A percentile compares a stretch with the other conserved stretches of the same genome.
These are phyloP conservation scores for Herpailurus yagouaroundi DNA, from an alignment of 2,113 vertebrate species.

Conservation along the genomic window DNA sequence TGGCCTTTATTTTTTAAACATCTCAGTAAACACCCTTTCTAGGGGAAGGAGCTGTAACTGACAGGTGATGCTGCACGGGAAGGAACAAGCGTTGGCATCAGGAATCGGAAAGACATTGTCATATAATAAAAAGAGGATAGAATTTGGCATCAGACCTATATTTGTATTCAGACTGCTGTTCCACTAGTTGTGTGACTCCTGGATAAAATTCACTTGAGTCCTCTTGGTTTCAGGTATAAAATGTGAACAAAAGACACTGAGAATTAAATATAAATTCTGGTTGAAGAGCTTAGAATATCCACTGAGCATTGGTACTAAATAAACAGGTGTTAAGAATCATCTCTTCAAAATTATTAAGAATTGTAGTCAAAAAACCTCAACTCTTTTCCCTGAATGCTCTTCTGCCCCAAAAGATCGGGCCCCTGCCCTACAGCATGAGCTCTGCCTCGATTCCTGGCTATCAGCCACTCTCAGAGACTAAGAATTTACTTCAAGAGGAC, in stretches of 20 bases:
- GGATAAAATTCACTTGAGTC: background rate
- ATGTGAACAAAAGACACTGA: background rate
- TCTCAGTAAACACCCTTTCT: background rate
- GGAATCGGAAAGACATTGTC: background rate
- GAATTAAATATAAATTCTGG: background rate
- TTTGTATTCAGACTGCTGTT: background rate
- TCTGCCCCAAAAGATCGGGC: background rate
- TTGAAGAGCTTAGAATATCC: constrained; percentile 16
- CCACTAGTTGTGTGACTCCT: background rate
- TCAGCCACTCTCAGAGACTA: background rate
- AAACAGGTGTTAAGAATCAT: background rate
- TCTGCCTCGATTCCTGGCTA: background rate
- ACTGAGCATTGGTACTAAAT: background rate
- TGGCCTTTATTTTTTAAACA: background rate
- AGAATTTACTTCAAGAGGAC: constrained; percentile 6
- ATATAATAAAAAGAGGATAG: background rate
- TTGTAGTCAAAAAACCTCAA: constrained; percentile 2
- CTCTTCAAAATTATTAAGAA: constrained; percentile 3
- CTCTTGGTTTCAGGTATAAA: background rate
- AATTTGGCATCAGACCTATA: background rate
- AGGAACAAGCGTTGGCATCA: background rate
- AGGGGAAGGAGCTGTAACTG: background rate
- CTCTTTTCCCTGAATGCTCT: background rate
- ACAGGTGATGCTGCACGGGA: background rate
- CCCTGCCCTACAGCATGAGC: background rate